Evolutionary conservation across 2,113 vertebrate species (phyloP).

Genomic region (Trichomycterus rosablanca): DNA sequence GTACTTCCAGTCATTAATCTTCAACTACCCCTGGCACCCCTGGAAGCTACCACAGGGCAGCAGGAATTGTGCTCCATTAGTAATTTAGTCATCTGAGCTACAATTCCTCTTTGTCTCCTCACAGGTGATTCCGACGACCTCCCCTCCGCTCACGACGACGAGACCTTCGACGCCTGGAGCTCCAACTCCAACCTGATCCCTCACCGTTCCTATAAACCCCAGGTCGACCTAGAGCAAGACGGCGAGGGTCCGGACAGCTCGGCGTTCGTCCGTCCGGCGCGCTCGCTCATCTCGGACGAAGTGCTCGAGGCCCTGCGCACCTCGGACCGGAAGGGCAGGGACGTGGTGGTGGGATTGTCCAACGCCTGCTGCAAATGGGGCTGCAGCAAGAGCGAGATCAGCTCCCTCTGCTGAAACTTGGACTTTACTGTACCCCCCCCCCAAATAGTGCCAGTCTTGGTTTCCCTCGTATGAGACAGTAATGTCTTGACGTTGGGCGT

Average conservation of each 20-base stretch:
- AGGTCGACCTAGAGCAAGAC: slow-evolving; percentile 42
- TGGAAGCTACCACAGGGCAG: too few relatives aligned
- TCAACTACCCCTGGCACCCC: too few relatives aligned
- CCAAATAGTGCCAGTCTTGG: background rate
- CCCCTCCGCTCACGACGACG: slow-evolving; percentile 44
- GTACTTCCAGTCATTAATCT: too few relatives aligned
- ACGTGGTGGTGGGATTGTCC: slow-evolving; percentile 71
- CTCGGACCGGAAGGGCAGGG: slow-evolving; percentile 60
- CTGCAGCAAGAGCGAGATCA: slow-evolving; percentile 79
- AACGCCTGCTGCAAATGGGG: slow-evolving; percentile 79
- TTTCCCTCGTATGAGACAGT: background rate
- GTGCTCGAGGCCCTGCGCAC: slow-evolving; percentile 62
- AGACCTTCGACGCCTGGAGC: slow-evolving; percentile 55
- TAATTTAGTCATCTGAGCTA: too few relatives aligned
- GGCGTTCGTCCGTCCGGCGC: slow-evolving; percentile 53
- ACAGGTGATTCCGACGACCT: slow-evolving; percentile 51
- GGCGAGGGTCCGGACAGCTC: slow-evolving; percentile 38
- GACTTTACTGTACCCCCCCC: background rate
- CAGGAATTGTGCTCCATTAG: too few relatives aligned
- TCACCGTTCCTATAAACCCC: slow-evolving; percentile 46
- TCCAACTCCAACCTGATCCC: slow-evolving; percentile 46
- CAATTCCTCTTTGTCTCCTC: background rate
- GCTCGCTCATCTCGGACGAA: slow-evolving; percentile 56
- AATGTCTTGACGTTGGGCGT: background rate
- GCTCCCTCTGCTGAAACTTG: slow-evolving; percentile 73